These are phyloP conservation scores for Diploscapter pachys DNA, from an alignment of 1,140 invertebrate genomes.

Conservation along the genomic window DNA sequence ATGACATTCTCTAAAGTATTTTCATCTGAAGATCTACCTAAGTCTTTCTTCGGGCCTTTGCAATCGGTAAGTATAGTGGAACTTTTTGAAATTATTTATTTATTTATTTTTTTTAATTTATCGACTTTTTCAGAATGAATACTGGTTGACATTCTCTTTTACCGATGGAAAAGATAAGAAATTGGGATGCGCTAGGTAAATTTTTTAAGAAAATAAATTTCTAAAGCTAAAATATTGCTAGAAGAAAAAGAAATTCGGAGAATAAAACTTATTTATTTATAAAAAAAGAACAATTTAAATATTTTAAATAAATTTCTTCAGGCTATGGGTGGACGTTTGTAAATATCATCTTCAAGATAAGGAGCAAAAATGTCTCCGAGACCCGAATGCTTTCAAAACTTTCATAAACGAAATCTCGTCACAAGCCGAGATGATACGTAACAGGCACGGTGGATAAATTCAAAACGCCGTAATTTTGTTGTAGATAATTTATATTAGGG, in stretches of 20 bases:
- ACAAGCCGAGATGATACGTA: constrained; percentile 55
- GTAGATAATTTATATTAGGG: no score
- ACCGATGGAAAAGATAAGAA: constrained; percentile 57
- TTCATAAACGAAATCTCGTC: constrained; percentile 57
- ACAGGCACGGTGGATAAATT: not conserved
- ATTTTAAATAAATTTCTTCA: not conserved
- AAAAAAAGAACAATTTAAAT: no score
- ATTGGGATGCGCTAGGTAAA: constrained; percentile 46
- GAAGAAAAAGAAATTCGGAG: no score
- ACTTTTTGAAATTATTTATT: not conserved
- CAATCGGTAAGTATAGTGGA: constrained; percentile 44
- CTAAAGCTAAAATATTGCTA: no score
- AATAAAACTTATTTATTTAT: no score
- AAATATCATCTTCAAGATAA: constrained; percentile 58
- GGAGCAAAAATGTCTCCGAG: constrained; percentile 53
- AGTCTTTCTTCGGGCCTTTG: constrained; percentile 58
- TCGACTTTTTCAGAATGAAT: constrained; percentile 46
- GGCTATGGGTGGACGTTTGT: constrained; percentile 56
- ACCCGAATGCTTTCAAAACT: constrained; percentile 57
- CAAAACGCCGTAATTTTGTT: no score
- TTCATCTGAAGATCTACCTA: constrained; percentile 56
- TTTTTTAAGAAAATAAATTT: no score
- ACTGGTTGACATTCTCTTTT: constrained; percentile 59
- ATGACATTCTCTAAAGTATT: constrained; percentile 59
- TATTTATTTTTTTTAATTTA: not conserved